phyloP scores from a whole-genome alignment of 2,888 invertebrate genomes.

The Andrena camellia region DNA sequence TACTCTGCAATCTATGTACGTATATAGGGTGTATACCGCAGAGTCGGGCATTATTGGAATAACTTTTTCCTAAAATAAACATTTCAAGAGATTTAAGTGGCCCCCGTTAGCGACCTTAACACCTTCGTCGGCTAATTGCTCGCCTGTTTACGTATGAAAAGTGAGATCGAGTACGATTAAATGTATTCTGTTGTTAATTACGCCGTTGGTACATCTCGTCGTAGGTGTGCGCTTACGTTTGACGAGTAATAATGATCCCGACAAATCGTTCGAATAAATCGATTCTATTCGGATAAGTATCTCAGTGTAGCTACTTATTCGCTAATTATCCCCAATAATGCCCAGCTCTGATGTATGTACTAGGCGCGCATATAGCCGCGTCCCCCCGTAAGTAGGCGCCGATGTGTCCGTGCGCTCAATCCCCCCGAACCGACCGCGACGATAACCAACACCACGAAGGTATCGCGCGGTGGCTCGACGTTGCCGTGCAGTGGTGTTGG shows the following conservation, averaged over 20 bases:
- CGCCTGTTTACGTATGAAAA: not conserved
- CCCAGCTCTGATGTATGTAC: not conserved
- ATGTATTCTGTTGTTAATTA: too few relatives aligned
- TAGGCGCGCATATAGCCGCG: not conserved
- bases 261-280: not conserved
- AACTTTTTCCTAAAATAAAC: not conserved
- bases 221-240: too few relatives aligned
- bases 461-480: slow-evolving; percentile 58
- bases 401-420: slow-evolving; percentile 26
- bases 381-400: not conserved
- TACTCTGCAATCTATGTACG: slow-evolving; percentile 1
- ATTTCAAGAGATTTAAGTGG: not conserved
- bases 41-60: not conserved
- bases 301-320: not conserved
- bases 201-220: too few relatives aligned
- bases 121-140: not conserved
- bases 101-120: not conserved
- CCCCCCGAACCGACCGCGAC: slow-evolving; percentile 66
- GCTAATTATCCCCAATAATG: slow-evolving; percentile 4
- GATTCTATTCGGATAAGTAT: not conserved
- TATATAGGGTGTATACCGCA: slow-evolving; percentile 9
- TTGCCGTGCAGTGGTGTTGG: slow-evolving; percentile 60
- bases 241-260: not conserved
- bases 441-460: slow-evolving; percentile 65
- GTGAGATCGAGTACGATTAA: too few relatives aligned